Conservation (phyloP, 2,797 vertebrate species). For the Alauda arvensis region DNA sequence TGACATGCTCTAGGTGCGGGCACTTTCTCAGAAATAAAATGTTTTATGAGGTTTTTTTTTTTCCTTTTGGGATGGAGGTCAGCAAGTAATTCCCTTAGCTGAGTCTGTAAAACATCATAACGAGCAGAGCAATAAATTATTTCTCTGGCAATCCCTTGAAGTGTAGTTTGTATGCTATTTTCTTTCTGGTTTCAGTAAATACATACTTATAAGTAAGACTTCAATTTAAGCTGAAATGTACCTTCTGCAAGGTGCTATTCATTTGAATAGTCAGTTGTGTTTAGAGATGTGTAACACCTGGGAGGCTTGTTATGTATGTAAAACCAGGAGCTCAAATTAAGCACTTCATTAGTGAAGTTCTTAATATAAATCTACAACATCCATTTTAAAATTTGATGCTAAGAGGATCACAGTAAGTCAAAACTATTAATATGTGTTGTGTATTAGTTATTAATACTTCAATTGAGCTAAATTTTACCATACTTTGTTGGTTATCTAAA, state of each 20-base stretch:
- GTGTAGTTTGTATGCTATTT: neutral
- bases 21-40: neutral
- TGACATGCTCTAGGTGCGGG: neutral
- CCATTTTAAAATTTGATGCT: neutral
- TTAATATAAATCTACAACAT: neutral
- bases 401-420: neutral
- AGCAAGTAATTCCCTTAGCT: constrained; percentile 45
- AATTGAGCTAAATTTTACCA: neutral
- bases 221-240: neutral
- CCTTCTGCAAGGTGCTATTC: neutral
- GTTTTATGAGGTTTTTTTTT: neutral
- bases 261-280: neutral
- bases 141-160: neutral
- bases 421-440: neutral
- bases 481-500: neutral
- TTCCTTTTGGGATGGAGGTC: constrained; percentile 46
- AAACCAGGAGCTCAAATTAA: neutral
- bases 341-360: neutral
- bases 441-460: neutral
- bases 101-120: constrained; percentile 14
- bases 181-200: neutral
- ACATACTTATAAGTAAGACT: neutral
- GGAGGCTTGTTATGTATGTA: neutral
- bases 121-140: neutral
- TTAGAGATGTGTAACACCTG: neutral